A percentile compares a stretch with the other conserved stretches of the same genome.
phyloP scores from a whole-genome alignment of 2,113 vertebrate species.

The Rattus norvegicus region GRCr8 NC_086019.1:93332501-93333000 shows the following conservation, averaged over 20 bases:
- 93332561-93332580: not conserved
- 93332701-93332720: fast-evolving
- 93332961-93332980: slow-evolving; percentile 91
- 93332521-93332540: not conserved
- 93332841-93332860: not conserved
- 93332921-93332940: slow-evolving; percentile 99
- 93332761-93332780: not conserved
- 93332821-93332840: not conserved
- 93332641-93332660: not conserved
- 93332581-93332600: not conserved
- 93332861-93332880: slow-evolving; percentile 76
- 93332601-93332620: not conserved
- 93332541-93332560: not conserved
- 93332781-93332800: not conserved
- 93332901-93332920: slow-evolving; percentile 98
- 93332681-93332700: not conserved
- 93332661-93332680: not conserved
- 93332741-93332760: too few relatives aligned
- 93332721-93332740: not conserved
- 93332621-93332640: not conserved
- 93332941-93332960: slow-evolving; percentile 97
- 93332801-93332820: not conserved
- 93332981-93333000: not conserved
- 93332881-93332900: slow-evolving; percentile 98
- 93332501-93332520: not conserved